phyloP scores from a whole-genome alignment of 2,797 vertebrate species.

The Sciaenops ocellatus region DNA sequence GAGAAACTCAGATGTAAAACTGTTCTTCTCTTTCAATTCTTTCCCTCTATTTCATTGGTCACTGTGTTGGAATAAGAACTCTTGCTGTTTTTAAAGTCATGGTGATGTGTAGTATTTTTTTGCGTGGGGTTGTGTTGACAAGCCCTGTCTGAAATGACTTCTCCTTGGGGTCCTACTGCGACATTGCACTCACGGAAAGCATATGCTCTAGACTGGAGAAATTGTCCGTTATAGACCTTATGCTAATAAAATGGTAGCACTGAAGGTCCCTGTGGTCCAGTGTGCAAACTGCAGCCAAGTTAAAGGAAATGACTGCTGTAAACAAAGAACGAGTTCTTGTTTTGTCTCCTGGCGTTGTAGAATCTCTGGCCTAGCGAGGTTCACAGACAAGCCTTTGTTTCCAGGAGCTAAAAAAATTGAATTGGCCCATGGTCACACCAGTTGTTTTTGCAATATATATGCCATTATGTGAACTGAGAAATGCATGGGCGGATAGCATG shows the following conservation, averaged over 20 bases:
- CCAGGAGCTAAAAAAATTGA: constrained; percentile 59
- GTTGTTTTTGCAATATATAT: constrained; percentile 80
- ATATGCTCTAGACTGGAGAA: constrained; percentile 50
- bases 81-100: constrained; percentile 55
- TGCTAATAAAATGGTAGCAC: constrained; percentile 74
- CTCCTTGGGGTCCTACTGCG: constrained; percentile 36
- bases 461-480: constrained; percentile 79
- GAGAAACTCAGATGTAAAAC: constrained; percentile 76
- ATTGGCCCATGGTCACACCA: constrained; percentile 68
- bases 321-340: constrained; percentile 77
- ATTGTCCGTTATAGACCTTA: constrained; percentile 45
- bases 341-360: constrained; percentile 73
- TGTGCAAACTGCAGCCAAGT: constrained; percentile 67
- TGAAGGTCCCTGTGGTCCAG: constrained; percentile 61
- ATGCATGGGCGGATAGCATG: constrained; percentile 73
- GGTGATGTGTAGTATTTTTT: constrained; percentile 54
- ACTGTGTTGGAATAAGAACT: constrained; percentile 55
- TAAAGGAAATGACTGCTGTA: constrained; percentile 76
- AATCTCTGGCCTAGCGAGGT: constrained; percentile 66
- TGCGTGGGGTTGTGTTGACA: constrained; percentile 59
- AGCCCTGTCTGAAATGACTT: constrained; percentile 40
- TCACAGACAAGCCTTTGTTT: constrained; percentile 79
- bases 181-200: constrained; percentile 45
- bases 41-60: constrained; percentile 53
- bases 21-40: constrained; percentile 42